These are phyloP conservation scores for Gavialis gangeticus DNA, from an alignment of 2,113 vertebrate species.

Conservation along the genomic window DNA sequence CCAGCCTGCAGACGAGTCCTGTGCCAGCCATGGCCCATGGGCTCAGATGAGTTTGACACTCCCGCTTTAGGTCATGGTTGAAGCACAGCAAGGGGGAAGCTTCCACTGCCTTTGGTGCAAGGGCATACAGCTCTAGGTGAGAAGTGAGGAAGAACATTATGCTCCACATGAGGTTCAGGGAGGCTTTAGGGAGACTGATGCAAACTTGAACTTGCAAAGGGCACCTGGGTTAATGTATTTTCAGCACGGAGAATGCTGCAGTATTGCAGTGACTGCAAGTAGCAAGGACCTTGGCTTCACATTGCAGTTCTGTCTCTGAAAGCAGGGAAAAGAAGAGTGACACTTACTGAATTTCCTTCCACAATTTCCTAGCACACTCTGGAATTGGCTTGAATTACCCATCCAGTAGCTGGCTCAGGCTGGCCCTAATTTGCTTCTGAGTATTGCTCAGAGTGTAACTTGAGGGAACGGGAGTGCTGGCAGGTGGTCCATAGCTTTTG, in stretches of 20 bases:
- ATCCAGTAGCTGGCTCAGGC: neutral
- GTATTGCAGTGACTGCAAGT: neutral
- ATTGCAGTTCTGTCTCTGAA: neutral
- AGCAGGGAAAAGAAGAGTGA: too few relatives aligned
- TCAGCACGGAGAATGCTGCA: neutral
- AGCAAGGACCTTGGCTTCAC: neutral
- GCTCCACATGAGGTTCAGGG: neutral
- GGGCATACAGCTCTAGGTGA: neutral
- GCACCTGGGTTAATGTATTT: neutral
- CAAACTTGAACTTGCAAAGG: neutral
- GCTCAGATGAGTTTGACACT: too few relatives aligned
- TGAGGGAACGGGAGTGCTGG: slow-evolving; percentile 10
- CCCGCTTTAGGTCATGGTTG: neutral
- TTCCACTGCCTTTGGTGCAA: neutral
- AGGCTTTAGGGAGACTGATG: neutral
- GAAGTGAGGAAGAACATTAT: neutral
- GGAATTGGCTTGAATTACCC: neutral
- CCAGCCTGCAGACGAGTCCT: too few relatives aligned
- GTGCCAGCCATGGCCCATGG: too few relatives aligned
- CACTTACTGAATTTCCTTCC: neutral
- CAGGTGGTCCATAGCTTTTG: slow-evolving; percentile 17
- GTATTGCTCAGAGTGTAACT: neutral
- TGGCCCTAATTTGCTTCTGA: slow-evolving; percentile 16
- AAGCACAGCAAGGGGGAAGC: slow-evolving; percentile 22
- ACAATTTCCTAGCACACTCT: neutral